Base-by-base conservation (phyloP, 2,888 invertebrate species). In the Melinopterus prodromus region DNA sequence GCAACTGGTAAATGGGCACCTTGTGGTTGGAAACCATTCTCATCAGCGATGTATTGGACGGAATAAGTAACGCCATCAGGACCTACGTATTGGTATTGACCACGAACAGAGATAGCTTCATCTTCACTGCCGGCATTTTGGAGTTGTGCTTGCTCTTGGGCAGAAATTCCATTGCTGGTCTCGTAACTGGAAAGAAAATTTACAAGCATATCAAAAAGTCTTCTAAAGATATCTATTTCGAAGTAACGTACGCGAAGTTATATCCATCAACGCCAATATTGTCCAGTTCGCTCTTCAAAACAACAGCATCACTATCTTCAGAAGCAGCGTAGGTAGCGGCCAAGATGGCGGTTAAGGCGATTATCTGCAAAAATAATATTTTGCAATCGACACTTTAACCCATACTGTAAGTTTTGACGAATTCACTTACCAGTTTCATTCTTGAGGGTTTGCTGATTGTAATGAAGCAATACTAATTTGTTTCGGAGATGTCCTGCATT, bases 101-200 rank as follows among this genome's bases (percentile, higher is more conserved):
- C 94, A 70, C 90, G 90, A n/a, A 93, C 91, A 9, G 91, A 90
- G 35, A 93, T 90, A 36, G 92, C 91, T 85, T 92, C 92, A 78
- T 93, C 91, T 70, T 93, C 93, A 3, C 92, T 91, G 15, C 93
- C 92, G 0, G 91, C 90, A 87, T 94, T 93, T 82, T 90, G 88
- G 69, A 94, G 88, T 75, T 90, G 89, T 0, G 91, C 94, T 85
- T 92, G 90, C 86, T 94, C 94, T 82, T 92, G 90, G 9, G 92
- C 90, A 5, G 92, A 90, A 6, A 91, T 91, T 37, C 93, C 93
- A 83, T 93, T 93, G 84, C 93, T 93, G 4, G 93, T 92, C 85
- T 93, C 92, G 83, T 91, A 93, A 36, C 93, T 91, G 89, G 84
- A 80, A 37, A 75, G 71, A n/a, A 38, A 70, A 69, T 75, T 16